A percentile compares a stretch with the other conserved stretches of the same genome.
Evolutionary conservation across 2,113 vertebrate species (phyloP).

Genomic region (Lepisosteus oculatus): DNA sequence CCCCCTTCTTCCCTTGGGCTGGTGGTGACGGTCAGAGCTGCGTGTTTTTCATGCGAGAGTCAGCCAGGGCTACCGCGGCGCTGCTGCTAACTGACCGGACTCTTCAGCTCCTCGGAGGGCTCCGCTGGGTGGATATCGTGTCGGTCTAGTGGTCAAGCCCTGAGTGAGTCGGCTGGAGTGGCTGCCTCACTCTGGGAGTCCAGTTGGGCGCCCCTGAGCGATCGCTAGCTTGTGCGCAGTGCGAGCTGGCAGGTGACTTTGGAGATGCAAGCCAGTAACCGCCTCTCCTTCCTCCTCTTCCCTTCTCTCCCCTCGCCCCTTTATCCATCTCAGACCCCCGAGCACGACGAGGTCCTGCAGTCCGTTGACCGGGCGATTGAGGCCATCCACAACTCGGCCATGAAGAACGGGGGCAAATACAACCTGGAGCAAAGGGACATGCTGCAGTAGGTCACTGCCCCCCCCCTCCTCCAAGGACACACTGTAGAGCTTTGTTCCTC

Average conservation of each 20-base stretch:
- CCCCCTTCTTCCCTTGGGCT: too few species aligned
- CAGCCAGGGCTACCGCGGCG: too few species aligned
- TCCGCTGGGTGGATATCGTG: too few species aligned
- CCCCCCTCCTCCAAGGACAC: background rate
- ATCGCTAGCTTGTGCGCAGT: background rate
- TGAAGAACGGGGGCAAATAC: constrained; percentile 94
- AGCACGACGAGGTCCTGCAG: constrained; percentile 93
- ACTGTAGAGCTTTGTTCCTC: background rate
- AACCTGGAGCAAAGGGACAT: constrained; percentile 95
- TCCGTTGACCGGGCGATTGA: constrained; percentile 96
- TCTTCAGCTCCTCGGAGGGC: too few species aligned
- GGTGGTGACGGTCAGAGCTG: too few species aligned
- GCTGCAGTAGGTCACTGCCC: constrained; percentile 80
- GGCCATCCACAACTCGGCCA: constrained; percentile 91
- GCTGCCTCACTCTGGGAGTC: background rate
- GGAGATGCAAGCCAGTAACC: background rate
- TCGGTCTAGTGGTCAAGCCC: too few species aligned
- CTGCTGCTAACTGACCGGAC: too few species aligned
- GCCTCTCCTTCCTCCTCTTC: background rate
- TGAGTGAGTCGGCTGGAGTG: too few species aligned
- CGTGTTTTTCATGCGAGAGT: too few species aligned
- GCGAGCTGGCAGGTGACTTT: background rate
- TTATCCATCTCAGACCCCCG: constrained; percentile 69
- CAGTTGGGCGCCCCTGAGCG: constrained; percentile 20
- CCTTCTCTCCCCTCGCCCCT: background rate